These are phyloP conservation scores for Chrysolina americana DNA, from an alignment of 2,888 invertebrate genomes.

Conservation along the genomic window DNA sequence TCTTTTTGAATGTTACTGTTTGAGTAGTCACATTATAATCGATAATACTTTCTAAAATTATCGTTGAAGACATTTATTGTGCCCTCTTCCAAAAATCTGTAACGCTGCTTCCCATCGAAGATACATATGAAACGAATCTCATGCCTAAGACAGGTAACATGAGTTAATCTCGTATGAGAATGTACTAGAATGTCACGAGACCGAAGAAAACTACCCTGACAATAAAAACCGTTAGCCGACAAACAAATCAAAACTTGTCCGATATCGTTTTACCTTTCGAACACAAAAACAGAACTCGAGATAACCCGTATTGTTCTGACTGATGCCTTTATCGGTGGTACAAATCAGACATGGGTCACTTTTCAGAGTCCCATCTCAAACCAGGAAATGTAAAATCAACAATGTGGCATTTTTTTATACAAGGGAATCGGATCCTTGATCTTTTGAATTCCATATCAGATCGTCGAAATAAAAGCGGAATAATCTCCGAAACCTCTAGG, in stretches of 20 bases:
- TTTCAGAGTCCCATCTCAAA: slow-evolving; percentile 52
- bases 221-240: slow-evolving; percentile 46
- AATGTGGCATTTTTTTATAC: slow-evolving; percentile 61
- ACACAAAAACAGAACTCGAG: slow-evolving; percentile 45
- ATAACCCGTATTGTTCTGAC: slow-evolving; percentile 50
- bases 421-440: slow-evolving; percentile 54
- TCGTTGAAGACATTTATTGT: too few relatives aligned
- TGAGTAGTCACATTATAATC: too few relatives aligned
- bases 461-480: slow-evolving; percentile 61
- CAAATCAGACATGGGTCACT: slow-evolving; percentile 59
- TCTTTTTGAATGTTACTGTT: too few relatives aligned
- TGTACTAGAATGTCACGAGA: background rate
- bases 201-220: background rate
- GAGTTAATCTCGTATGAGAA: slow-evolving; percentile 12
- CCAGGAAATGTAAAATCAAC: slow-evolving; percentile 61
- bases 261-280: slow-evolving; percentile 42
- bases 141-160: slow-evolving; percentile 6
- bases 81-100: too few relatives aligned
- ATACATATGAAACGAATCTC: background rate
- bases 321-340: slow-evolving; percentile 52
- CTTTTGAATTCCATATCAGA: slow-evolving; percentile 66
- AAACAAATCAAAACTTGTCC: slow-evolving; percentile 33
- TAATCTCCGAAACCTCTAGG: slow-evolving; percentile 67
- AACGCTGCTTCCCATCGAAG: too few relatives aligned
- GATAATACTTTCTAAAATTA: too few relatives aligned